phyloP scores from a whole-genome alignment of 2,888 invertebrate species.

The Drosophila algonquin region DNA sequence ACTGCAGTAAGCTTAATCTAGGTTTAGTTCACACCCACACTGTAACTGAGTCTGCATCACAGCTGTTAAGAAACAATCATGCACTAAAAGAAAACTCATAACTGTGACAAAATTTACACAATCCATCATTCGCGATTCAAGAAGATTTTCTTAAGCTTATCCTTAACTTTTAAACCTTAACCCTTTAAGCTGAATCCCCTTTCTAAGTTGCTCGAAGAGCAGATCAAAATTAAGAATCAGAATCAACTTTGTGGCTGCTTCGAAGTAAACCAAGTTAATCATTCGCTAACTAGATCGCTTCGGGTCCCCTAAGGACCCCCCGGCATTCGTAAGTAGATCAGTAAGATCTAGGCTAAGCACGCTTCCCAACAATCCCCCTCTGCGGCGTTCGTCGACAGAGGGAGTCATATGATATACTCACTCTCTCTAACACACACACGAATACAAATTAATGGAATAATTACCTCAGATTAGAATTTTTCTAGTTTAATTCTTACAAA shows the following conservation, averaged over 20 bases:
- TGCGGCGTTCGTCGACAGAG: not conserved
- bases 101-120: conserved; percentile 66
- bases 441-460: conserved; percentile 78
- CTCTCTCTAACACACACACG: conserved; percentile 40
- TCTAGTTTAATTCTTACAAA: conserved; percentile 82
- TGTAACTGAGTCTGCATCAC: conserved; percentile 46
- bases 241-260: conserved; percentile 81
- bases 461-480: conserved; percentile 82
- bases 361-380: conserved; percentile 59
- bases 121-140: conserved; percentile 18
- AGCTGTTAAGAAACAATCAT: conserved; percentile 59
- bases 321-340: conserved; percentile 25
- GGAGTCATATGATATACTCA: conserved; percentile 41
- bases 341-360: conserved; percentile 67
- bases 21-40: conserved; percentile 47
- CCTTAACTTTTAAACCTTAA: conserved; percentile 26
- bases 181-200: not conserved
- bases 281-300: conserved; percentile 46
- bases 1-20: conserved; percentile 61
- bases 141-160: conserved; percentile 33
- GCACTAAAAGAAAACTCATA: conserved; percentile 57
- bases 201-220: conserved; percentile 60
- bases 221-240: conserved; percentile 32
- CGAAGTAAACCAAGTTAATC: conserved; percentile 49
- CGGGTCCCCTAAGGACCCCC: conserved; percentile 44